Evolutionary conservation across 2,113 vertebrate genomes (phyloP).

Genomic region (Tonatia bakeri): DNA sequence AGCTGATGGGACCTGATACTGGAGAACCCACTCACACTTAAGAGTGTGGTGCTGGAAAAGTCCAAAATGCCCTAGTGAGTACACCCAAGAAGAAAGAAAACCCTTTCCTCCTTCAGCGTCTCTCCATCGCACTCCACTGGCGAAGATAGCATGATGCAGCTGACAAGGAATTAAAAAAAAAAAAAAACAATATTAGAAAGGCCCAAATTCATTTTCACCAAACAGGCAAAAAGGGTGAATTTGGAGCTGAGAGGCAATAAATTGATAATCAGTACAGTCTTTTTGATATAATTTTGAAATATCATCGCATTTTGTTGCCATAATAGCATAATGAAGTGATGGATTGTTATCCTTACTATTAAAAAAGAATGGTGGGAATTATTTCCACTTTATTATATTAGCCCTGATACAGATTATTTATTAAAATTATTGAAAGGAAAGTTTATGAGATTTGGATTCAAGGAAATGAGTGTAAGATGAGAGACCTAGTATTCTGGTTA

Average conservation of each 20-base stretch:
- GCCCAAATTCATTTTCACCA: not conserved
- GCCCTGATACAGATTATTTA: not conserved
- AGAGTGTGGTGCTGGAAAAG: not conserved
- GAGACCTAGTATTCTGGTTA: not conserved
- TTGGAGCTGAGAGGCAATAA: not conserved
- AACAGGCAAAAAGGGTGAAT: not conserved
- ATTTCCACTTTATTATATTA: not conserved
- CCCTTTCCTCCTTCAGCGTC: not conserved
- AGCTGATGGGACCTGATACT: not conserved
- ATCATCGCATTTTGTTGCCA: not conserved
- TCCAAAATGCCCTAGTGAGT: not conserved
- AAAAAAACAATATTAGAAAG: not conserved
- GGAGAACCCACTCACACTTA: fast-evolving
- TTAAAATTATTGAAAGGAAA: not conserved
- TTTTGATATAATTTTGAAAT: not conserved
- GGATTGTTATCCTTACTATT: not conserved
- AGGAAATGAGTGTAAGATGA: not conserved
- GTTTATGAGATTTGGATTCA: not conserved
- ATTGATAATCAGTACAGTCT: not conserved
- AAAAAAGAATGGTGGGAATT: not conserved
- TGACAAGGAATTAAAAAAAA: not conserved
- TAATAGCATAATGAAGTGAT: not conserved
- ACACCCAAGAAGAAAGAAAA: not conserved
- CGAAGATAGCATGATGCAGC: not conserved
- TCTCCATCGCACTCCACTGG: not conserved